Percentiles rank a stretch among this genome's conserved stretches.
phyloP scores from a whole-genome alignment of 2,113 vertebrate species.

The Psammodynastes pulverulentus region DNA sequence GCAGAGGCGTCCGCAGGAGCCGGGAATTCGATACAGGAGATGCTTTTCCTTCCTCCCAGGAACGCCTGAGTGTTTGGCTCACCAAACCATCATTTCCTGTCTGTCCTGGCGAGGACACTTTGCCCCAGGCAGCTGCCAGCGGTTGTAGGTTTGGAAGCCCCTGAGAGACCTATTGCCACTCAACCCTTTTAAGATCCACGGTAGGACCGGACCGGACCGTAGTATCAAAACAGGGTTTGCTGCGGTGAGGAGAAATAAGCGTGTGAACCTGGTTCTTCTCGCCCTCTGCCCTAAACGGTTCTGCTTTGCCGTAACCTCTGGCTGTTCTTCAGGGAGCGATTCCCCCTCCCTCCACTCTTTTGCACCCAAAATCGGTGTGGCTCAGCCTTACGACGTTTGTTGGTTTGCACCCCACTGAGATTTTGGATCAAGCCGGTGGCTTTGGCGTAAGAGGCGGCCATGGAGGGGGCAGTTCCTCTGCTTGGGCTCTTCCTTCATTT shows the following conservation, averaged over 20 bases:
- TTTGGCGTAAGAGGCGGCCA: neutral
- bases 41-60: neutral
- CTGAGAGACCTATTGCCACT: neutral
- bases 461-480: neutral
- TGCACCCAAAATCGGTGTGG: too few relatives aligned
- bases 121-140: neutral
- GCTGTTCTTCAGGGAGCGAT: neutral
- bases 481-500: neutral
- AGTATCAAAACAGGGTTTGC: neutral
- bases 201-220: neutral
- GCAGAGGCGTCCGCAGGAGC: constrained; percentile 12
- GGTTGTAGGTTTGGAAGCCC: neutral
- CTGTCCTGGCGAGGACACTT: neutral
- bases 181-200: neutral
- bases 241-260: neutral
- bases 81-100: neutral
- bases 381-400: neutral
- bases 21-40: neutral
- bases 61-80: neutral
- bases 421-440: neutral
- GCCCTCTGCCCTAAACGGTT: neutral
- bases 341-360: neutral
- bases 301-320: neutral
- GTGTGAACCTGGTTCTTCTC: neutral
- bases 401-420: neutral